These are phyloP conservation scores for Arctopsyche grandis DNA, from an alignment of 1,140 invertebrate genomes.

Conservation along the genomic window DNA sequence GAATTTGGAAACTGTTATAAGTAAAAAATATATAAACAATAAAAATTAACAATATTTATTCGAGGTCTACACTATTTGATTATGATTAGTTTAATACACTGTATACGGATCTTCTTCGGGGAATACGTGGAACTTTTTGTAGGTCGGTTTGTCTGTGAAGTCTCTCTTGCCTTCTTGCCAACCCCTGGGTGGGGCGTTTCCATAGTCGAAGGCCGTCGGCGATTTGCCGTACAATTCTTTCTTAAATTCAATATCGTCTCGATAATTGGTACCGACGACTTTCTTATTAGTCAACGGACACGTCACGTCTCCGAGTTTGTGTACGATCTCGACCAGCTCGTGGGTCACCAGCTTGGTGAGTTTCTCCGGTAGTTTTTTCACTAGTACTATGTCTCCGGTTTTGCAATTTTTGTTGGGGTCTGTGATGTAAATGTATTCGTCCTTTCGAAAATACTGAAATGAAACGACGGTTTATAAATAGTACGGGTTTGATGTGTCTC, in stretches of 20 bases:
- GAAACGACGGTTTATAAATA: slow-evolving; percentile 55
- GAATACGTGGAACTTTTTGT: slow-evolving; percentile 79
- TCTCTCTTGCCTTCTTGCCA: slow-evolving; percentile 84
- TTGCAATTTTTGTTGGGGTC: slow-evolving; percentile 83
- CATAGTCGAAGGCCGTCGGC: slow-evolving; percentile 77
- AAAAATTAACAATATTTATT: no score
- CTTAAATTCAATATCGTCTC: slow-evolving; percentile 77
- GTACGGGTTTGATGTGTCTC: slow-evolving; percentile 32
- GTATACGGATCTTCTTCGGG: slow-evolving; percentile 77
- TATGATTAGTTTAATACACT: slow-evolving; percentile 58
- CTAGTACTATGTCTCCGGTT: slow-evolving; percentile 82
- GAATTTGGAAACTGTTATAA: no score
- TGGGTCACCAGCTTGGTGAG: slow-evolving; percentile 82
- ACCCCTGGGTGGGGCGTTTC: slow-evolving; percentile 79
- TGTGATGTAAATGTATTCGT: slow-evolving; percentile 76
- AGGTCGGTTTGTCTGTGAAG: slow-evolving; percentile 79
- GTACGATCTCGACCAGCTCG: slow-evolving; percentile 81
- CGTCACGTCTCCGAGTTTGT: slow-evolving; percentile 82
- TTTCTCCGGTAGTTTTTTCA: slow-evolving; percentile 76
- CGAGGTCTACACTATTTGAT: background rate
- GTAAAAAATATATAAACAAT: no score
- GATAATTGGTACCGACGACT: slow-evolving; percentile 74
- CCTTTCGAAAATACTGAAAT: slow-evolving; percentile 81
- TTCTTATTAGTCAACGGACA: slow-evolving; percentile 87
- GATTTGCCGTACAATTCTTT: slow-evolving; percentile 77